These are phyloP conservation scores for Myoxocephalus aenaeus DNA, from an alignment of 2,797 vertebrate genomes.

Conservation along the genomic window DNA sequence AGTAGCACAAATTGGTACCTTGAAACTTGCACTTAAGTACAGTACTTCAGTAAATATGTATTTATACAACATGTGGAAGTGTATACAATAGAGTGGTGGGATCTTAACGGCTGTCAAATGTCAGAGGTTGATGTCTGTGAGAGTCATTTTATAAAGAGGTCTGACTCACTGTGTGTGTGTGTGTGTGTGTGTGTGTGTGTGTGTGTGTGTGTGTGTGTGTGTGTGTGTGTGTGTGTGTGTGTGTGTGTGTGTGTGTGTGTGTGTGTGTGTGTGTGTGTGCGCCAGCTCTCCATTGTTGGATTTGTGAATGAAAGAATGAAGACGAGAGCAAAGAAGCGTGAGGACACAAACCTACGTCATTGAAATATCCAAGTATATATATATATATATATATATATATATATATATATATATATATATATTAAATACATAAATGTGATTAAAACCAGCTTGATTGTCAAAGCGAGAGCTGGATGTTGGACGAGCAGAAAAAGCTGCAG, in stretches of 20 bases:
- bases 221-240: too few relatives aligned
- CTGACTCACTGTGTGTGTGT: neutral
- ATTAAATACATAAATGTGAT: neutral
- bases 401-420: neutral
- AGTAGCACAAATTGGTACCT: too few relatives aligned
- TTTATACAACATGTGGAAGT: too few relatives aligned
- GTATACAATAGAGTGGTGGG: neutral
- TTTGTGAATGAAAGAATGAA: neutral
- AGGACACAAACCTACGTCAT: neutral
- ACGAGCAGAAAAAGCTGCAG: slow-evolving; percentile 2
- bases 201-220: too few relatives aligned
- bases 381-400: too few relatives aligned
- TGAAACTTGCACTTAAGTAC: too few relatives aligned
- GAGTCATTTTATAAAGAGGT: neutral
- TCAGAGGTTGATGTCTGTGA: neutral
- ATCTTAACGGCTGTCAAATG: neutral
- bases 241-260: too few relatives aligned
- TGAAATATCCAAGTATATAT: neutral
- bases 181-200: too few relatives aligned
- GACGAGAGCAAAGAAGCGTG: neutral
- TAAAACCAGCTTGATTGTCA: neutral
- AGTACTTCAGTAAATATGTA: too few relatives aligned
- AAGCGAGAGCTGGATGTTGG: neutral
- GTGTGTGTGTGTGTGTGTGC: too few relatives aligned
- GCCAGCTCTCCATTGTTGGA: neutral